phyloP scores from a whole-genome alignment of 2,888 invertebrate genomes.

The Pemphredon lugubris region DNA sequence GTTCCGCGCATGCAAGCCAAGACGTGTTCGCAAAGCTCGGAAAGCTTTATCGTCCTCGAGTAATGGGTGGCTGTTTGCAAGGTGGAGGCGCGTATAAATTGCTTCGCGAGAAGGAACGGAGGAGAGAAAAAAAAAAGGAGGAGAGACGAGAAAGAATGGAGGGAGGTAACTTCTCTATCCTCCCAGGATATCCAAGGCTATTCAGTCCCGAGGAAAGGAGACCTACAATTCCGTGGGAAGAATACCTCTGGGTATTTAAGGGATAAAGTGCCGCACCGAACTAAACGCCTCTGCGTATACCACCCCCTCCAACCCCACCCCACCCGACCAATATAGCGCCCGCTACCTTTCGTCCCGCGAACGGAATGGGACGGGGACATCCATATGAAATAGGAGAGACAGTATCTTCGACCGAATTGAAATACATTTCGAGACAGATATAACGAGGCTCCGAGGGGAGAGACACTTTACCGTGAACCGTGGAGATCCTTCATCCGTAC shows the following conservation, averaged over 20 bases:
- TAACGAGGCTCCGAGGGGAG: conserved; percentile 50
- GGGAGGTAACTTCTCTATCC: conserved; percentile 64
- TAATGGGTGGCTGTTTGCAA: conserved; percentile 68
- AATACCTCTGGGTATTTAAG: conserved; percentile 72
- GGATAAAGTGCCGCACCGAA: conserved; percentile 64
- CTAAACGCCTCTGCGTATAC: conserved; percentile 62
- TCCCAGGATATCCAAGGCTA: conserved; percentile 62
- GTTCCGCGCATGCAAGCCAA: conserved; percentile 46
- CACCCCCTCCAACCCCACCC: background rate
- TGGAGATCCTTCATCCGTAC: conserved; percentile 38
- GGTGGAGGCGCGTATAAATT: conserved; percentile 68
- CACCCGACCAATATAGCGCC: conserved; percentile 21
- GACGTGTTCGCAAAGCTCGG: conserved; percentile 55
- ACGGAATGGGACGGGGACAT: conserved; percentile 26
- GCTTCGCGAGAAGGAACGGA: conserved; percentile 58
- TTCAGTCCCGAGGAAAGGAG: conserved; percentile 52
- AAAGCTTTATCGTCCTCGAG: conserved; percentile 65
- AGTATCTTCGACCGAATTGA: conserved; percentile 63
- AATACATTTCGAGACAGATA: conserved; percentile 59
- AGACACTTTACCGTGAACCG: conserved; percentile 16
- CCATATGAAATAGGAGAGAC: conserved; percentile 63
- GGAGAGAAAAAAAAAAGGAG: conserved; percentile 19
- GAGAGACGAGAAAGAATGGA: conserved; percentile 1
- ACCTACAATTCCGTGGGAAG: conserved; percentile 66
- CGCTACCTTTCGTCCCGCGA: background rate